Conservation (phyloP, 2,797 vertebrate species). For the Discoglossus pictus region DNA sequence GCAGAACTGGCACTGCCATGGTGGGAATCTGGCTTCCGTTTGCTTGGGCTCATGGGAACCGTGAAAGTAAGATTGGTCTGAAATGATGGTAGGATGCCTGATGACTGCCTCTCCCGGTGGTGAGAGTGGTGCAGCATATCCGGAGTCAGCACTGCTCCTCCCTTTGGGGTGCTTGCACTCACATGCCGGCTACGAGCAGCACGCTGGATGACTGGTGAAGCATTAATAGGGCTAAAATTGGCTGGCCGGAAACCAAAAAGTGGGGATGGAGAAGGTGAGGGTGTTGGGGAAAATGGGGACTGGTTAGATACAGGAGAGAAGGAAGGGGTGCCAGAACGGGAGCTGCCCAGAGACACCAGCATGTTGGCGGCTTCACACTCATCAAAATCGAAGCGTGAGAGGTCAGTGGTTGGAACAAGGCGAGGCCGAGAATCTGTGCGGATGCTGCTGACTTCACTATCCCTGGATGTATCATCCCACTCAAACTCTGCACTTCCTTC, state of each 20-base stretch:
- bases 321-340: slow-evolving; percentile 86
- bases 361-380: slow-evolving; percentile 93
- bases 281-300: slow-evolving; percentile 87
- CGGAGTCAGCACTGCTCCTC: slow-evolving; percentile 63
- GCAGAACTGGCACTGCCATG: slow-evolving; percentile 70
- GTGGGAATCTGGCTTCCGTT: slow-evolving; percentile 78
- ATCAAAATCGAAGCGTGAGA: slow-evolving; percentile 89
- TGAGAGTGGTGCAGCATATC: slow-evolving; percentile 66
- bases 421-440: slow-evolving; percentile 86
- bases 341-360: slow-evolving; percentile 89
- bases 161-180: slow-evolving; percentile 74
- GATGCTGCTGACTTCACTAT: slow-evolving; percentile 85
- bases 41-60: slow-evolving; percentile 88
- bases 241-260: slow-evolving; percentile 89
- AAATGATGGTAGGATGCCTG: slow-evolving; percentile 78
- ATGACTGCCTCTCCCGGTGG: slow-evolving; percentile 78
- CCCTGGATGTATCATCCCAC: slow-evolving; percentile 80
- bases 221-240: slow-evolving; percentile 87
- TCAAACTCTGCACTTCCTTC: slow-evolving; percentile 80
- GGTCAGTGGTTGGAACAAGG: slow-evolving; percentile 77
- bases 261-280: slow-evolving; percentile 87
- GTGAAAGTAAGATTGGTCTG: slow-evolving; percentile 87
- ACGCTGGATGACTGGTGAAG: slow-evolving; percentile 79
- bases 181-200: slow-evolving; percentile 76
- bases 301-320: slow-evolving; percentile 90